Percentiles rank a stretch among this genome's conserved stretches.
phyloP scores from a whole-genome alignment of 2,888 invertebrate species.

The Autographa pulchrina region DNA sequence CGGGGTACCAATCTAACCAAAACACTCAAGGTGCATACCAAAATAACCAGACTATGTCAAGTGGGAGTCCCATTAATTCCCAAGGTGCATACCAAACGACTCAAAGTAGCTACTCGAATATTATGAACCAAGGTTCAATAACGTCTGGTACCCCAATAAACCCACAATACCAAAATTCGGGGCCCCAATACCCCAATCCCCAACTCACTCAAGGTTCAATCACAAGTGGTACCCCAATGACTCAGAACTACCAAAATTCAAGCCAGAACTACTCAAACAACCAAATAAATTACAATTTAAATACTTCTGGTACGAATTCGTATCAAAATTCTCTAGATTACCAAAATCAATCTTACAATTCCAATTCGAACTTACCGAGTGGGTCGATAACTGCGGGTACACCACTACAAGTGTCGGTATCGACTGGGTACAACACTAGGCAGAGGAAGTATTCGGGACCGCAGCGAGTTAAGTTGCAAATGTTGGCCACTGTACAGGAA shows the following conservation, averaged over 20 bases:
- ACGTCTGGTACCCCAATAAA: slow-evolving; percentile 27
- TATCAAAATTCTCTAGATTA: neutral
- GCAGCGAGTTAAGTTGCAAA: slow-evolving; percentile 84
- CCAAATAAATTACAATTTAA: neutral
- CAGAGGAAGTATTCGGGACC: slow-evolving; percentile 90
- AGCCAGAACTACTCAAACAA: slow-evolving; percentile 10
- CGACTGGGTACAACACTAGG: slow-evolving; percentile 66
- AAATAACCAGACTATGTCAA: neutral
- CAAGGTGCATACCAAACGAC: neutral
- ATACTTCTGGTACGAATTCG: neutral
- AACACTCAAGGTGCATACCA: slow-evolving; percentile 2
- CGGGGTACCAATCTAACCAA: slow-evolving; percentile 27
- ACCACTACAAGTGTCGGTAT: slow-evolving; percentile 58
- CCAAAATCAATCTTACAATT: slow-evolving; percentile 19
- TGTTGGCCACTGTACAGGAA: slow-evolving; percentile 93
- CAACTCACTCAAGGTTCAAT: slow-evolving; percentile 29
- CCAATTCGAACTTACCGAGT: neutral
- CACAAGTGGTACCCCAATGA: slow-evolving; percentile 17
- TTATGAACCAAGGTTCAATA: slow-evolving; percentile 15
- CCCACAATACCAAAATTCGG: slow-evolving; percentile 26
- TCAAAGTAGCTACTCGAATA: neutral
- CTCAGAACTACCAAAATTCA: slow-evolving; percentile 18
- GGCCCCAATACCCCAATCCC: slow-evolving; percentile 23
- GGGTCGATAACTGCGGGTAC: slow-evolving; percentile 64
- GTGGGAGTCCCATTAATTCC: neutral